These are phyloP conservation scores for Epirrhoe tristata DNA, from an alignment of 2,888 invertebrate species.

Conservation along the genomic window DNA sequence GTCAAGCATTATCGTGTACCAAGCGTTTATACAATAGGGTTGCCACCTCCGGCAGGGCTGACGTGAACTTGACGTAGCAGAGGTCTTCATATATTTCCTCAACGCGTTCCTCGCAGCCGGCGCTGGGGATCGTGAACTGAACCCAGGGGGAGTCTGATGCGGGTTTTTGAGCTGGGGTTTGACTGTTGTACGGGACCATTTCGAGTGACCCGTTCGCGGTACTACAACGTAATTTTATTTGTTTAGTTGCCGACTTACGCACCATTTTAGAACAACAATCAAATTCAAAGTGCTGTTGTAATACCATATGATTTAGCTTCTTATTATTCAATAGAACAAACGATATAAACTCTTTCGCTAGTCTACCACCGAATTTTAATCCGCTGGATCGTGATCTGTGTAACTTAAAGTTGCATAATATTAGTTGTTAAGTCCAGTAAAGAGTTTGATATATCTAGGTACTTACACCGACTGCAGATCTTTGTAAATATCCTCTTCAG, in stretches of 20 bases:
- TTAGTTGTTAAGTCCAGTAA: neutral
- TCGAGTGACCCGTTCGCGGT: slow-evolving; percentile 64
- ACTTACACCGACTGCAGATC: slow-evolving; percentile 93
- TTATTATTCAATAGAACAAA: neutral
- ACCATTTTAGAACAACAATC: neutral
- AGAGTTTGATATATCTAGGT: slow-evolving; percentile 38
- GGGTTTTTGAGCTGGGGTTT: slow-evolving; percentile 52
- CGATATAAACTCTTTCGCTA: neutral
- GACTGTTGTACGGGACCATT: slow-evolving; percentile 59
- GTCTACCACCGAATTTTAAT: neutral
- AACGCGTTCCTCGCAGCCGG: slow-evolving; percentile 87
- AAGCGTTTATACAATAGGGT: slow-evolving; percentile 40
- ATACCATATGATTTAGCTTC: neutral
- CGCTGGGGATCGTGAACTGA: slow-evolving; percentile 88
- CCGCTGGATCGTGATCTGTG: neutral
- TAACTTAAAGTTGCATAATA: neutral
- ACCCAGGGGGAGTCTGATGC: slow-evolving; percentile 86
- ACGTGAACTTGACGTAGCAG: slow-evolving; percentile 93
- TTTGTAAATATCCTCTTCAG: slow-evolving; percentile 94
- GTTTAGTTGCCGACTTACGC: neutral
- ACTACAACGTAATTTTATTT: slow-evolving; percentile 54
- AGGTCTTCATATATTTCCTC: slow-evolving; percentile 95
- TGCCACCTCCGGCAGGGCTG: slow-evolving; percentile 88
- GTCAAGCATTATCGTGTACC: slow-evolving; percentile 43
- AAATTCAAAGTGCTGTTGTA: neutral